phyloP scores from a whole-genome alignment of 2,797 vertebrate species.

The Enteromius viviparus region DNA sequence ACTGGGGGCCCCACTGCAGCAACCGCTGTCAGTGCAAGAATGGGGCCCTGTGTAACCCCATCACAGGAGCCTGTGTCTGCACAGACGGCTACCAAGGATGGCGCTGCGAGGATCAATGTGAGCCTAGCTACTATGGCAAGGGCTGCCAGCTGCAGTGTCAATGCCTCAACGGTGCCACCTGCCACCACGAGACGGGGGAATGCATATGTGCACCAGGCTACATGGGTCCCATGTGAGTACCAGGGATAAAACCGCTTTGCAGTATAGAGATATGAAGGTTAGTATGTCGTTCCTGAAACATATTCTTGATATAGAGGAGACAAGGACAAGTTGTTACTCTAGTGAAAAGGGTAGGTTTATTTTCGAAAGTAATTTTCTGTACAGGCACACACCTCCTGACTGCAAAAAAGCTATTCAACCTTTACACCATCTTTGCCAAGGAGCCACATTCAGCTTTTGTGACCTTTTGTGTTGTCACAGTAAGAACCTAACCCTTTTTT shows the following conservation, averaged over 20 bases:
- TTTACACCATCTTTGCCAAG: conserved; percentile 3
- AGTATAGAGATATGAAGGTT: conserved; percentile 8
- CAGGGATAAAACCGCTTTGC: neutral
- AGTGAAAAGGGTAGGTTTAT: conserved; percentile 38
- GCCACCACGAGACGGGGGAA: conserved; percentile 92
- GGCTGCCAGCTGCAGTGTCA: conserved; percentile 93
- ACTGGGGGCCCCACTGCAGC: conserved; percentile 98
- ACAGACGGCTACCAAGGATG: conserved; percentile 94
- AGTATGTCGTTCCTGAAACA: conserved; percentile 11
- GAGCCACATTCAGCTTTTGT: conserved; percentile 14
- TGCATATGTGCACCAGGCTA: conserved; percentile 95
- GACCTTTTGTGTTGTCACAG: conserved; percentile 14
- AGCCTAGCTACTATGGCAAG: conserved; percentile 91
- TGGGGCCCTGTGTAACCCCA: conserved; percentile 97
- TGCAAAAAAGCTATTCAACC: conserved; percentile 36
- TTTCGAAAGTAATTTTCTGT: conserved; percentile 23
- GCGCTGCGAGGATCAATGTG: conserved; percentile 96
- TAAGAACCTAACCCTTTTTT: conserved; percentile 10
- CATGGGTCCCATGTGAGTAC: conserved; percentile 94
- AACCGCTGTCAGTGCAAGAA: conserved; percentile 98
- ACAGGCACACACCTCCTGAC: neutral
- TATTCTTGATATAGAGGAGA: conserved; percentile 1
- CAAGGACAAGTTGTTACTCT: conserved; percentile 15
- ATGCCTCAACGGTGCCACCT: conserved; percentile 93
- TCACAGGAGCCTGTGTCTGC: conserved; percentile 97